Conservation (phyloP, 2,888 invertebrate species). For the Meteorus colon region DNA sequence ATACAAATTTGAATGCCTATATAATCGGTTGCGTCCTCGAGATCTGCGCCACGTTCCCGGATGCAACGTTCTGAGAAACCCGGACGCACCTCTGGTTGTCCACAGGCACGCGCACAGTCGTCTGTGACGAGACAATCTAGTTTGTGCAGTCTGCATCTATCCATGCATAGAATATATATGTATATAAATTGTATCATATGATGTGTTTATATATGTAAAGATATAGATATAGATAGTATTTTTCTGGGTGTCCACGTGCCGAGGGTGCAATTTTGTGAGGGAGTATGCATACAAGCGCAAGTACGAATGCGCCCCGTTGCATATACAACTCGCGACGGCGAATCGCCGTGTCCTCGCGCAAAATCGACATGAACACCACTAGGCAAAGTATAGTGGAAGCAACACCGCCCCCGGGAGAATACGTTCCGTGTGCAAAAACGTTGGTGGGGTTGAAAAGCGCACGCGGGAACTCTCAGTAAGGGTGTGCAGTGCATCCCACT, state of each 20-base stretch:
- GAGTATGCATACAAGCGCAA: neutral
- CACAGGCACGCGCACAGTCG: slow-evolving; percentile 23
- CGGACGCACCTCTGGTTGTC: slow-evolving; percentile 18
- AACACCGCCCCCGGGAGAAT: slow-evolving; percentile 42
- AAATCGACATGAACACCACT: slow-evolving; percentile 27
- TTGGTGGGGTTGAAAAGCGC: slow-evolving; percentile 32
- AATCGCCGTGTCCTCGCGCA: slow-evolving; percentile 31
- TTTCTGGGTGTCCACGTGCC: slow-evolving; percentile 25
- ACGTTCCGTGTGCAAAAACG: slow-evolving; percentile 8
- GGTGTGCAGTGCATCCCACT: slow-evolving; percentile 37
- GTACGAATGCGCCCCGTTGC: slow-evolving; percentile 31
- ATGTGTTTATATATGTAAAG: too few relatives aligned
- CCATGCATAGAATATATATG: too few relatives aligned
- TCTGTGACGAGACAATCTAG: slow-evolving; percentile 4
- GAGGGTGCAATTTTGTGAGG: slow-evolving; percentile 9
- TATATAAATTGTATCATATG: neutral
- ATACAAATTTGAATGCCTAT: neutral
- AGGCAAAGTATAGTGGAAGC: slow-evolving; percentile 15
- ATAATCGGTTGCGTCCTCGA: slow-evolving; percentile 3
- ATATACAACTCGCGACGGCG: slow-evolving; percentile 22
- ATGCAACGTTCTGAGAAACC: neutral
- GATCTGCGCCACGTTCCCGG: neutral
- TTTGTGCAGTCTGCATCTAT: neutral
- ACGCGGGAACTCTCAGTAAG: slow-evolving; percentile 45
- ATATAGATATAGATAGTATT: neutral